A percentile compares a stretch with the other conserved stretches of the same genome.
phyloP scores from a whole-genome alignment of 2,797 vertebrate genomes.

The Miopithecus talapoin region DNA sequence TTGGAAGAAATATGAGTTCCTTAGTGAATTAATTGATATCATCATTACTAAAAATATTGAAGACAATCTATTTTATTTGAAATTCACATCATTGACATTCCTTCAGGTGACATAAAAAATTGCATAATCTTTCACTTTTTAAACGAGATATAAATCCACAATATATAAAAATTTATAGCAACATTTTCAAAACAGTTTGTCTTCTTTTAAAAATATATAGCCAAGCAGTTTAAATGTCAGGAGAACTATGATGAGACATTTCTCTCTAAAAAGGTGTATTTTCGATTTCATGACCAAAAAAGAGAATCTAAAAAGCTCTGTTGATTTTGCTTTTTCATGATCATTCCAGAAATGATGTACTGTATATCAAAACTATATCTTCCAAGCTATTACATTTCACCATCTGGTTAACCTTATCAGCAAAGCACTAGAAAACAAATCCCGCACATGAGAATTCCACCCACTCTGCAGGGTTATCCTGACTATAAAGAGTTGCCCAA shows the following conservation, averaged over 20 bases:
- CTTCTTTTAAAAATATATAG: constrained; percentile 44
- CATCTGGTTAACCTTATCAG: constrained; percentile 83
- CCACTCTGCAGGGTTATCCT: constrained; percentile 72
- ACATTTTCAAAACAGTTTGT: constrained; percentile 28
- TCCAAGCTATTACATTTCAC: constrained; percentile 75
- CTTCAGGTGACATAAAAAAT: background rate
- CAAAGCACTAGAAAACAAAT: constrained; percentile 81
- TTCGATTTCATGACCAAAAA: constrained; percentile 66
- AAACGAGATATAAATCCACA: background rate
- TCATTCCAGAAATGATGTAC: constrained; percentile 68
- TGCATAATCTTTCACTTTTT: background rate
- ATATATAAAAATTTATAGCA: constrained; percentile 13
- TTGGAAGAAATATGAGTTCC: background rate
- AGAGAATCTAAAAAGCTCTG: constrained; percentile 75
- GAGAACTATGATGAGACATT: constrained; percentile 17
- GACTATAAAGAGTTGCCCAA: constrained; percentile 77
- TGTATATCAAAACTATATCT: constrained; percentile 67
- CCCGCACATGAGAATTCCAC: constrained; percentile 76
- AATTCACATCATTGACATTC: background rate
- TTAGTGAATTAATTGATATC: background rate
- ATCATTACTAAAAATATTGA: background rate
- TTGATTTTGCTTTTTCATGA: constrained; percentile 47
- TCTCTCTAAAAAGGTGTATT: constrained; percentile 46
- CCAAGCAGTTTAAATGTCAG: constrained; percentile 43
- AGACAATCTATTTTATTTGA: constrained; percentile 49